A percentile compares a stretch with the other conserved stretches of the same genome.
These are phyloP conservation scores for Ceratotherium simum DNA, from an alignment of 2,113 vertebrate genomes.

Conservation along the genomic window DNA sequence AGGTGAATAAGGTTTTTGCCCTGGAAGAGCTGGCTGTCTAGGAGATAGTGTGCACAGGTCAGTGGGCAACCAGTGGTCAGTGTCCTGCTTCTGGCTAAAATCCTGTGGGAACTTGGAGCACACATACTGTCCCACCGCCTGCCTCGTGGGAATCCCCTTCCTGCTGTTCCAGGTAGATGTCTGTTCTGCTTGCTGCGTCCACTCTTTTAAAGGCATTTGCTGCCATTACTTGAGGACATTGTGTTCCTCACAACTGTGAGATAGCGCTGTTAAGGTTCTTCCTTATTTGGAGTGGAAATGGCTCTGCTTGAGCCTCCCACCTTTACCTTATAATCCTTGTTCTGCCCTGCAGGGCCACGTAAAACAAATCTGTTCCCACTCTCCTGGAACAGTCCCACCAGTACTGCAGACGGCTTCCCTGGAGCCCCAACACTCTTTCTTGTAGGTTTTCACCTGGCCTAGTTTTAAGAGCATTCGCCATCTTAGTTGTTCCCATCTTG, in stretches of 20 bases:
- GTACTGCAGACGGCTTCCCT: neutral
- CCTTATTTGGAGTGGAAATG: neutral
- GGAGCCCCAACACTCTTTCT: neutral
- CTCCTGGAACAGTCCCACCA: too few species aligned
- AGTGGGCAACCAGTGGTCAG: neutral
- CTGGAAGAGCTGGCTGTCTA: neutral
- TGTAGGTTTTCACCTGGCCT: neutral
- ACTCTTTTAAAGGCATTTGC: neutral
- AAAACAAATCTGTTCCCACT: neutral
- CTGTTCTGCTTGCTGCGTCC: neutral
- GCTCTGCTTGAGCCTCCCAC: neutral
- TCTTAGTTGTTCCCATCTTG: neutral
- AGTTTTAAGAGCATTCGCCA: neutral
- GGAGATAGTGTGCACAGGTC: neutral
- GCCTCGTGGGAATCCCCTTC: too few species aligned
- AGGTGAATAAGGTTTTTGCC: neutral
- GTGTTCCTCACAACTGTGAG: neutral
- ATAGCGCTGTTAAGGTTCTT: neutral
- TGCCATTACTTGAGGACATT: neutral
- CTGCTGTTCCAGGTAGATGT: neutral
- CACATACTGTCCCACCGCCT: neutral
- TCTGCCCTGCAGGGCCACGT: neutral
- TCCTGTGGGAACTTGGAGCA: neutral
- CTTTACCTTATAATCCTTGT: neutral
- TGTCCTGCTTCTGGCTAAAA: neutral